Evolutionary conservation across 1,140 invertebrate genomes (phyloP), one percentile per base, ranked within the genome.

Genomic region (Drosophila kepulauana): DNA sequence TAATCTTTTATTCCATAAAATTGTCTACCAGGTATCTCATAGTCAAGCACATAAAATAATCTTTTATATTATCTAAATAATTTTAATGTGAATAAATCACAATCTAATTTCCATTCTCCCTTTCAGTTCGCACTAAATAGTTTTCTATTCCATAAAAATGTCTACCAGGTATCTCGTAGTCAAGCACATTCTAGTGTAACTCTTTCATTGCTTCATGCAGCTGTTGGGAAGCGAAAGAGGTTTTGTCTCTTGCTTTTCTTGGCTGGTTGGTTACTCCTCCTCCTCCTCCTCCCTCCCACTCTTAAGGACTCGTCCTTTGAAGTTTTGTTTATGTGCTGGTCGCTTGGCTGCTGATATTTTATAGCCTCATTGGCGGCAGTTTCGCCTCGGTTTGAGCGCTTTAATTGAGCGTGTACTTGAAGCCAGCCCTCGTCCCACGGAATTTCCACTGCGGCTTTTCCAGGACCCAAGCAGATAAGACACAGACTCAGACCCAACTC

Each of bases 301-400:
- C 45, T 52, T 52, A 43, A 20, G 16, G 11, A 41, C 2, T 13
- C 5, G 46, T 61, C 46, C 74, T 76, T 71, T 69, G 71, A 74
- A 74, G 71, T 74, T 63, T 75, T 75, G 66, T 75, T 73, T 73
- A 54, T 73, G 45, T 67, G 58, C 51, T 56, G 49, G 59, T 71
- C 43, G 62, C 62, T 58, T 71, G 48, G 62, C 61, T 72, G 62
- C 45, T 74, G 57, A 64, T 71, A 71, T 71, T 71, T 75, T 75
- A 62, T 69, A 69, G 65, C 57, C 65, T 74, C 65, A 69, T 69
- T 74, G 65, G 56, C 72, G 57, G 57, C 57, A 48, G 65, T 62
- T 74, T 54, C 56, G 70, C 54, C 15, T 38, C 48, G 33, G 30
- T 56, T 68, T 54, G 13, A 41, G 15, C 48, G 30, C 58, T 63